Evolutionary conservation across 1,140 invertebrate species (phyloP), one percentile per base, ranked within the genome.

Genomic region (Carposina sasakii): DNA sequence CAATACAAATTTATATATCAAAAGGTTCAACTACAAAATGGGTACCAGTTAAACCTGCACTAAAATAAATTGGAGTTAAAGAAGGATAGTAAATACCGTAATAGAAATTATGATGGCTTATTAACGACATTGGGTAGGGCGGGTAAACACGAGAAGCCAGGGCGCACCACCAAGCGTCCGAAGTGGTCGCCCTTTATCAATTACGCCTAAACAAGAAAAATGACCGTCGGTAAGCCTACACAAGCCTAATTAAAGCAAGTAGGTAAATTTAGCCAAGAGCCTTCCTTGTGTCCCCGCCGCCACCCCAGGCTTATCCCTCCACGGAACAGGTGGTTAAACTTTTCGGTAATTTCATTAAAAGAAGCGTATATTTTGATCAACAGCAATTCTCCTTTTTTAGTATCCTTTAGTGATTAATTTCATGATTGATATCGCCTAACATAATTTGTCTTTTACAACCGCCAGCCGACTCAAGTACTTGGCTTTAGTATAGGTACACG

Each of bases 151-250:
- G 31, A 45, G 42, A 56, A 43, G 13, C 26, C n/a, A 48, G 41
- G 45, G 48, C 52, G 53, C 55, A 52, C 16, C 30, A n/a, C n/a
- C n/a, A n/a, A n/a, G 50, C 54, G 48, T 57, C 63, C 59, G 56
- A 62, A 60, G 64, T 57, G 57, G 48, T 60, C 46, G 61, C 69
- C 71, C 70, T 77, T 76, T 78, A 81, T 81, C 77, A 81, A 81
- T 81, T 78, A 81, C 68, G 59, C 52, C 66, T 81, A 78, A 81
- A 78, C 66, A 81, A 81, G 77, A 81, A 78, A 81, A 78, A 81
- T 78, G 68, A 71, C 71, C 66, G 60, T 13, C 64, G 56, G 69
- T 75, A 76, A 72, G 69, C 76, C 64, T 73, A 73, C 73, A 70
- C 70, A 48, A 63, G 61, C 54, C 73, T 77, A 81, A 81, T 78